Conservation (phyloP, 2,113 vertebrate species). For the Microtus richardsoni region DNA sequence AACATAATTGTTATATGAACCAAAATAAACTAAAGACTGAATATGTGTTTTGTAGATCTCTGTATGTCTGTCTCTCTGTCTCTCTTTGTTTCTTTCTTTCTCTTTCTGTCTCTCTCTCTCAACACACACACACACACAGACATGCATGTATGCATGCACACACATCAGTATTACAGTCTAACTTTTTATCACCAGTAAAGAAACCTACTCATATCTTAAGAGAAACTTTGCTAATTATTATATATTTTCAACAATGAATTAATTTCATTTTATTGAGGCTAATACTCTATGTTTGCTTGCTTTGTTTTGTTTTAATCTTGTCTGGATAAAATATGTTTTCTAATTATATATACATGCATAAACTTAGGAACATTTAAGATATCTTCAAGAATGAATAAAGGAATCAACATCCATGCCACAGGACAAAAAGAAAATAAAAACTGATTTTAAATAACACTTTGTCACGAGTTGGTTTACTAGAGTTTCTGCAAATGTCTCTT, state of each 20-base stretch:
- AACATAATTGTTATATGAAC: background rate
- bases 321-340: slow-evolving; percentile 40
- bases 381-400: slow-evolving; percentile 56
- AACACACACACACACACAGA: background rate
- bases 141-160: background rate
- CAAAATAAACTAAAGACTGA: background rate
- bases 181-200: background rate
- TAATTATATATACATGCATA: slow-evolving; percentile 48
- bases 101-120: background rate
- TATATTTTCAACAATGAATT: slow-evolving; percentile 14
- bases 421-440: background rate
- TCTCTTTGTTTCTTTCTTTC: background rate
- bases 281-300: background rate
- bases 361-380: slow-evolving; percentile 74
- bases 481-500: background rate
- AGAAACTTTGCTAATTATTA: background rate
- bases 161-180: background rate
- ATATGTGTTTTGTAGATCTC: background rate
- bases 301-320: slow-evolving; percentile 44
- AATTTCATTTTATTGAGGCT: background rate
- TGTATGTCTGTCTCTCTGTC: background rate
- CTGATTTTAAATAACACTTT: slow-evolving; percentile 23
- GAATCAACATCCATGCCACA: background rate
- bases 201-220: background rate
- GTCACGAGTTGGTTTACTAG: background rate